Percentiles rank a stretch among this genome's conserved stretches.
Evolutionary conservation across 2,113 vertebrate genomes (phyloP).

Genomic region (Todiramphus saurophagus): DNA sequence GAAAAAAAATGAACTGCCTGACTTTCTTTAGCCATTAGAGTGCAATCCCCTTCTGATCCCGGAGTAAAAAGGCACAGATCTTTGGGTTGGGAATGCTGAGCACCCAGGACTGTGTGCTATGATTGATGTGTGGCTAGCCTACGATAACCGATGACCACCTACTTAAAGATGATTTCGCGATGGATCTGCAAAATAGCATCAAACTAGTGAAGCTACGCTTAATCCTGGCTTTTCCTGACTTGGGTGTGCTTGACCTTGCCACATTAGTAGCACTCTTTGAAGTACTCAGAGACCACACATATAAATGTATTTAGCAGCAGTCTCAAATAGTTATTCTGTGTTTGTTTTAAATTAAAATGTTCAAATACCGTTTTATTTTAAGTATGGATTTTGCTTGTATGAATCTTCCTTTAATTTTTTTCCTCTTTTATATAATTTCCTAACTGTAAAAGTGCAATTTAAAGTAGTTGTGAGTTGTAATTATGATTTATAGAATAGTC

Average conservation of each 20-base stretch:
- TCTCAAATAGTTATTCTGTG: neutral
- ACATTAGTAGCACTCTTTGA: neutral
- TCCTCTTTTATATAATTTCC: neutral
- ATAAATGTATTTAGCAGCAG: neutral
- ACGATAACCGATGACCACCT: neutral
- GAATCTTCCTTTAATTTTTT: neutral
- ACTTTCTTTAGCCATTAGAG: neutral
- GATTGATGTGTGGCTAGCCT: neutral
- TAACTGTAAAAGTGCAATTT: neutral
- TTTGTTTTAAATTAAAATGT: neutral
- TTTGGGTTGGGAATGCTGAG: neutral
- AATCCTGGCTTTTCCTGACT: neutral
- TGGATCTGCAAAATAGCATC: neutral
- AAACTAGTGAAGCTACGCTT: neutral
- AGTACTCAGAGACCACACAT: neutral
- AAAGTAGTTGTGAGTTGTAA: neutral
- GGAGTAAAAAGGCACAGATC: neutral
- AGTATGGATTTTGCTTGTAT: neutral
- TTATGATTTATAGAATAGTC: neutral
- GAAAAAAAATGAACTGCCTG: neutral
- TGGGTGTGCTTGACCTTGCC: neutral
- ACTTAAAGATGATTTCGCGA: neutral
- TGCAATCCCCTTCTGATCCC: neutral
- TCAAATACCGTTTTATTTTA: slow-evolving; percentile 2
- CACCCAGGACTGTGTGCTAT: rapidly evolving